Evolutionary conservation across 2,888 invertebrate species (phyloP).

Genomic region (Leptinotarsa haldemani): DNA sequence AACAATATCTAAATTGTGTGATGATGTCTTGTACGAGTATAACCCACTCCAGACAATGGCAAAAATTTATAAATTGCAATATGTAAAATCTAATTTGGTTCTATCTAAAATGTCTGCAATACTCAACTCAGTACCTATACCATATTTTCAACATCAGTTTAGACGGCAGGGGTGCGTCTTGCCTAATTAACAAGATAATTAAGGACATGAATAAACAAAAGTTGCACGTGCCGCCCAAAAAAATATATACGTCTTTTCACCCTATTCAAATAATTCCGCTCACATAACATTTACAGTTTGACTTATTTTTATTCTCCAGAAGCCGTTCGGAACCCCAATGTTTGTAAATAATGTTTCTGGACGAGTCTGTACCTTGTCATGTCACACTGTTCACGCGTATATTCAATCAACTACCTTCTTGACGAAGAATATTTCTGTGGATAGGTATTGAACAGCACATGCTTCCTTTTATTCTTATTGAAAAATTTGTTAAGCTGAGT

Average conservation of each 20-base stretch:
- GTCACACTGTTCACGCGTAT: slow-evolving; percentile 32
- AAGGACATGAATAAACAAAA: slow-evolving; percentile 27
- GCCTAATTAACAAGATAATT: slow-evolving; percentile 31
- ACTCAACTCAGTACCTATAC: neutral
- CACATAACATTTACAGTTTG: slow-evolving; percentile 16
- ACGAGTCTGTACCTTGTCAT: slow-evolving; percentile 35
- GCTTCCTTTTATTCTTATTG: no score
- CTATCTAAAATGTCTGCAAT: no score
- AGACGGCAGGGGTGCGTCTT: neutral
- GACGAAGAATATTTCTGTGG: neutral
- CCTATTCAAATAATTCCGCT: slow-evolving; percentile 27
- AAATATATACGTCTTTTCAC: slow-evolving; percentile 25
- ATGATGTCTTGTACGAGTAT: no score
- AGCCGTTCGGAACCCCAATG: slow-evolving; percentile 27
- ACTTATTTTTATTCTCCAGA: slow-evolving; percentile 43
- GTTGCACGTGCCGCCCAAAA: slow-evolving; percentile 25
- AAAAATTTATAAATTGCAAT: no score
- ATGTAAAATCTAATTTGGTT: neutral
- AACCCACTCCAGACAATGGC: no score
- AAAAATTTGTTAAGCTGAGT: no score
- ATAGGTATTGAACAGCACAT: slow-evolving; percentile 8
- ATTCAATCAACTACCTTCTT: slow-evolving; percentile 7
- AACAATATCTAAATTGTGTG: no score
- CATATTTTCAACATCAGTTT: neutral
- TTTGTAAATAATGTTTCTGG: slow-evolving; percentile 40